These are phyloP conservation scores for Pyrocoelia pectoralis DNA, from an alignment of 2,888 invertebrate genomes.

Conservation along the genomic window DNA sequence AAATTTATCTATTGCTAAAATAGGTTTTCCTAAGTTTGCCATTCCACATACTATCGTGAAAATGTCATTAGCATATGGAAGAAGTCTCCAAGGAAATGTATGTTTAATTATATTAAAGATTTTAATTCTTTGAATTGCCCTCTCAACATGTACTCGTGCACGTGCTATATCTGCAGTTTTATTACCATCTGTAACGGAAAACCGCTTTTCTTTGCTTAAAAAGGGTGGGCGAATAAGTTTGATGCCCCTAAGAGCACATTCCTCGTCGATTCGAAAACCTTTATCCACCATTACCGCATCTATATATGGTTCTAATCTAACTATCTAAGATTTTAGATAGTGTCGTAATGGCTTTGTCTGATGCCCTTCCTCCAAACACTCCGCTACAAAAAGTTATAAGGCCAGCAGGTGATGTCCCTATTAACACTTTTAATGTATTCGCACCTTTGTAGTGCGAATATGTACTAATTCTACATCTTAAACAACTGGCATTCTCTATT, in stretches of 20 bases:
- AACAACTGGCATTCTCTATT: constrained; percentile 38
- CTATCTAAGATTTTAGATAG: no score
- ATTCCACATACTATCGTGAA: constrained; percentile 15
- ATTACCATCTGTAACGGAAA: not conserved
- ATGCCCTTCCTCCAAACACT: constrained; percentile 41
- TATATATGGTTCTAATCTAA: constrained; percentile 27
- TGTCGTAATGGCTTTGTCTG: no score
- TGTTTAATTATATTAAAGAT: constrained; percentile 7
- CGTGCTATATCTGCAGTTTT: constrained; percentile 7
- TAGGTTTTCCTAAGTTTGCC: constrained; percentile 10
- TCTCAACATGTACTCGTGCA: constrained; percentile 11
- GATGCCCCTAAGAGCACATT: no score
- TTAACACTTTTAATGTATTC: constrained; percentile 42
- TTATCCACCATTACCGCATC: constrained; percentile 42
- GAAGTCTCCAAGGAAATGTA: not conserved
- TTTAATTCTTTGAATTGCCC: constrained; percentile 15
- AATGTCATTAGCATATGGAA: constrained; percentile 5
- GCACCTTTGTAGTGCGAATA: constrained; percentile 43
- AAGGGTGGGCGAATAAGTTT: constrained; percentile 13
- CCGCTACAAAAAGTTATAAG: constrained; percentile 41
- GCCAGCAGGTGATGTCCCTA: constrained; percentile 42
- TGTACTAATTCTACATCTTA: constrained; percentile 40
- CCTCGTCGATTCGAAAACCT: constrained; percentile 22
- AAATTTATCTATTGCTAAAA: constrained; percentile 10
- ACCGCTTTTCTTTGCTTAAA: not conserved